These are phyloP conservation scores for Caenorhabditis sp. DNA, from an alignment of 2,888 invertebrate species.

Conservation along the genomic window DNA sequence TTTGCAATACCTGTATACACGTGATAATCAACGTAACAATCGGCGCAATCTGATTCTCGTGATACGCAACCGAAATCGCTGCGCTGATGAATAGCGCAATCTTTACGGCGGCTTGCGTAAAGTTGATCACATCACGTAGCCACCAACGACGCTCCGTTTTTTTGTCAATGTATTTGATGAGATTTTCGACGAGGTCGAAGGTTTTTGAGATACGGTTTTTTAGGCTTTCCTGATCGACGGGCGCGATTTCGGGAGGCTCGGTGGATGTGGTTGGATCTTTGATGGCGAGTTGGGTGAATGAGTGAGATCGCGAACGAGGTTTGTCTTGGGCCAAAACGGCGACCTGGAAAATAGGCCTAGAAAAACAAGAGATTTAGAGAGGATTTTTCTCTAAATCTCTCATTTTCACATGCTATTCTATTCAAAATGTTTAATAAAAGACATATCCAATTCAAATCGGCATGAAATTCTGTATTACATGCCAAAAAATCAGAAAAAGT, in stretches of 20 bases:
- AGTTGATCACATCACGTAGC: slow-evolving; percentile 56
- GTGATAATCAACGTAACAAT: slow-evolving; percentile 55
- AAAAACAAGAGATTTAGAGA: too few relatives aligned
- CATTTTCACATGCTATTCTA: neutral
- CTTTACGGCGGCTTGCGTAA: slow-evolving; percentile 54
- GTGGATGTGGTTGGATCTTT: slow-evolving; percentile 7
- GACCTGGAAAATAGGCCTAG: neutral
- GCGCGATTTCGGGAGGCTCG: neutral
- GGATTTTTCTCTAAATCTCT: too few relatives aligned
- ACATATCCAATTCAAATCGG: too few relatives aligned
- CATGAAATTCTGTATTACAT: too few relatives aligned
- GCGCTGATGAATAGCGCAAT: slow-evolving; percentile 55
- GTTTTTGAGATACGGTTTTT: slow-evolving; percentile 52
- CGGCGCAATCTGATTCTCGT: slow-evolving; percentile 48
- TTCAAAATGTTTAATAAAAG: too few relatives aligned
- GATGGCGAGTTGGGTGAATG: neutral
- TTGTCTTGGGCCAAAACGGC: slow-evolving; percentile 13
- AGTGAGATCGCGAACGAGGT: slow-evolving; percentile 9
- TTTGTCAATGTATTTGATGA: slow-evolving; percentile 56
- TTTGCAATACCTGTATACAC: slow-evolving; percentile 44
- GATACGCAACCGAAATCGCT: slow-evolving; percentile 56
- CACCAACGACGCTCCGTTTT: slow-evolving; percentile 59
- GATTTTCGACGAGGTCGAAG: slow-evolving; percentile 47
- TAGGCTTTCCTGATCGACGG: slow-evolving; percentile 13
- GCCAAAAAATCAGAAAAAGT: too few relatives aligned